Evolutionary conservation across 2,888 invertebrate species (phyloP).

Genomic region (Chelonus formosanus): DNA sequence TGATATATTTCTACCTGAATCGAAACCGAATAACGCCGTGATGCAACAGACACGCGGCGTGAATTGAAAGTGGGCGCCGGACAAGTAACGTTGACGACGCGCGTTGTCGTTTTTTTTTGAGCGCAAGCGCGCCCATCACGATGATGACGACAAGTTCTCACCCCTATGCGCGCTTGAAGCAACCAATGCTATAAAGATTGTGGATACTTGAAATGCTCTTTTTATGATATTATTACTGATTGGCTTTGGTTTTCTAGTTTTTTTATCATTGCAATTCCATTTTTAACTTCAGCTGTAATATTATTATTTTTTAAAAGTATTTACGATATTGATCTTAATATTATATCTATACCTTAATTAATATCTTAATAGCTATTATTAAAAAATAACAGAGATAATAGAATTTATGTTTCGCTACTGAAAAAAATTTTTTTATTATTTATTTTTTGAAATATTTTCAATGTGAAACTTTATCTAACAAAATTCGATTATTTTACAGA

Average conservation of each 20-base stretch:
- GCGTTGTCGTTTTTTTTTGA: conserved; percentile 39
- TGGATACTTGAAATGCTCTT: conserved; percentile 24
- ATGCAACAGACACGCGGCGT: conserved; percentile 56
- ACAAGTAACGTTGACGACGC: conserved; percentile 38
- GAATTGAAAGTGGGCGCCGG: conserved; percentile 58
- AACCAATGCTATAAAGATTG: conserved; percentile 34
- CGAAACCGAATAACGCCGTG: conserved; percentile 40
- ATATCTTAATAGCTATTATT: too few species aligned
- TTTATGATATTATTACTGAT: conserved; percentile 25
- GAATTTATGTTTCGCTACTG: too few species aligned
- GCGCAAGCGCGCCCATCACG: conserved; percentile 25
- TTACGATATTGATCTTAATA: too few species aligned
- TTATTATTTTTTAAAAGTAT: conserved; percentile 31
- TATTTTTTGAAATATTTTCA: too few species aligned
- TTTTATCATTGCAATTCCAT: conserved; percentile 1
- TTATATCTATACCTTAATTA: too few species aligned
- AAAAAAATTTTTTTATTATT: too few species aligned
- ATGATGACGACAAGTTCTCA: conserved; percentile 15
- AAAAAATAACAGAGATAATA: too few species aligned
- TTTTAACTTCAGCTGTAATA: conserved; percentile 26
- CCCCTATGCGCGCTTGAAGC: conserved; percentile 34
- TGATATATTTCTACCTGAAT: conserved; percentile 14
- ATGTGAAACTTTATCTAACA: too few species aligned
- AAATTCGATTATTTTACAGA: conserved; percentile 24
- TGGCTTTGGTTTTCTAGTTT: conserved; percentile 12